Percentiles rank a stretch among this genome's conserved stretches.
Conservation (phyloP, 2,797 vertebrate species). For the Leptoclinus maculatus region DNA sequence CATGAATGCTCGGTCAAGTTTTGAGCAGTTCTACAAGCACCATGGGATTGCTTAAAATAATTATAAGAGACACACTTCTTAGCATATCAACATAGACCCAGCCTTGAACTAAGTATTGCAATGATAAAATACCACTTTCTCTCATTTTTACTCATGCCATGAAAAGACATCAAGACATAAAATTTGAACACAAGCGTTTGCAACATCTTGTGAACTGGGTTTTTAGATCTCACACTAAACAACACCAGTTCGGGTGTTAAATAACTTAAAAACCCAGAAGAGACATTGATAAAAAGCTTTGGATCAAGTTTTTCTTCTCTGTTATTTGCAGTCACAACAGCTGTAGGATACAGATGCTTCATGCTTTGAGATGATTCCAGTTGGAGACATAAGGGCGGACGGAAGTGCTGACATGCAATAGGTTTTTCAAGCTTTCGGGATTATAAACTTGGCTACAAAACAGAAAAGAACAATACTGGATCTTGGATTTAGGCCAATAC, state of each 20-base stretch:
- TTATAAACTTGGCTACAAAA: too few relatives aligned
- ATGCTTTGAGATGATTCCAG: constrained; percentile 10
- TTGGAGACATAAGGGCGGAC: constrained; percentile 16
- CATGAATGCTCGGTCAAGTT: neutral
- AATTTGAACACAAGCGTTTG: neutral
- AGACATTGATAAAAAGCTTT: neutral
- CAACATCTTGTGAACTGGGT: constrained; percentile 12
- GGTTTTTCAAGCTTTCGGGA: constrained; percentile 11
- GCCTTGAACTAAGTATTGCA: constrained; percentile 45
- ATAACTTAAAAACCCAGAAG: constrained; percentile 7
- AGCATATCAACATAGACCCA: constrained; percentile 31
- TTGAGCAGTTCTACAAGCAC: constrained; percentile 14
- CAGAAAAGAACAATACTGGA: too few relatives aligned
- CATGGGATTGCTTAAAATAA: constrained; percentile 16
- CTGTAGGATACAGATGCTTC: neutral
- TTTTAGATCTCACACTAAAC: neutral
- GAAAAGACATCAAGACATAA: neutral
- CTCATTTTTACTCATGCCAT: constrained; percentile 1
- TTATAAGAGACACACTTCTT: constrained; percentile 19
- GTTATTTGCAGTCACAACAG: neutral
- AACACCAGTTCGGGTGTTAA: neutral
- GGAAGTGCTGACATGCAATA: constrained; percentile 1
- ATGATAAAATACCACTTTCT: constrained; percentile 23
- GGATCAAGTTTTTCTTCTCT: neutral
- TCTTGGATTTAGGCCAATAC: too few relatives aligned